A percentile compares a stretch with the other conserved stretches of the same genome.
These are phyloP conservation scores for Ariopsis seemanni DNA, from an alignment of 2,113 vertebrate species.

Conservation along the genomic window DNA sequence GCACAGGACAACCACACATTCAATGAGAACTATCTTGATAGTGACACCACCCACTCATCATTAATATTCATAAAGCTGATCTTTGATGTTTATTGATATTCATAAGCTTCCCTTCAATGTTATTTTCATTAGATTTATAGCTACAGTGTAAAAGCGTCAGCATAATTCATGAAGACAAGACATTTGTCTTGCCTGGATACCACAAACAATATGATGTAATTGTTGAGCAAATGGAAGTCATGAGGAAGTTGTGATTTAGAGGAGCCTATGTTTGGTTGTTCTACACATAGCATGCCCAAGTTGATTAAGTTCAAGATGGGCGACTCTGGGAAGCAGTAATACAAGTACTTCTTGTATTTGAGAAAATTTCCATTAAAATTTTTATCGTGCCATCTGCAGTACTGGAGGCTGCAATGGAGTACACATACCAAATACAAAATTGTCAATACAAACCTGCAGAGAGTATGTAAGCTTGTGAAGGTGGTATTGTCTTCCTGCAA, in stretches of 20 bases:
- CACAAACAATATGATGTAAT: not conserved
- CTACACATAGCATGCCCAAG: not conserved
- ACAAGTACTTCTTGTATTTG: not conserved
- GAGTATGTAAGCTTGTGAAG: not conserved
- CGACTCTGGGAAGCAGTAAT: not conserved
- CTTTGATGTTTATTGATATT: not conserved
- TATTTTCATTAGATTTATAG: not conserved
- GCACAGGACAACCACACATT: conserved; percentile 24
- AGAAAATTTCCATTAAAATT: not conserved
- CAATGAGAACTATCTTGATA: not conserved
- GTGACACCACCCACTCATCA: not conserved
- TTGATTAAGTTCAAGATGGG: not conserved
- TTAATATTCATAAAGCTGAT: not conserved
- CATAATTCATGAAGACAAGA: not conserved
- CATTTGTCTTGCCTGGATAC: not conserved
- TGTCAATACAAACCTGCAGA: not conserved
- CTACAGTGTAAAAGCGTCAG: not conserved
- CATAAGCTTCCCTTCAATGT: not conserved
- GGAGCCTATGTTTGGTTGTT: not conserved
- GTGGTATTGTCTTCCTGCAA: not conserved
- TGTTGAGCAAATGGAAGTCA: not conserved
- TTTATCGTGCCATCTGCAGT: not conserved
- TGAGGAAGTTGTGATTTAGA: not conserved
- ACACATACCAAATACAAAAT: not conserved
- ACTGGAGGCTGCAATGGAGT: not conserved